Base-by-base conservation (phyloP, 2,113 vertebrate species). In the Aramus guarauna region DNA sequence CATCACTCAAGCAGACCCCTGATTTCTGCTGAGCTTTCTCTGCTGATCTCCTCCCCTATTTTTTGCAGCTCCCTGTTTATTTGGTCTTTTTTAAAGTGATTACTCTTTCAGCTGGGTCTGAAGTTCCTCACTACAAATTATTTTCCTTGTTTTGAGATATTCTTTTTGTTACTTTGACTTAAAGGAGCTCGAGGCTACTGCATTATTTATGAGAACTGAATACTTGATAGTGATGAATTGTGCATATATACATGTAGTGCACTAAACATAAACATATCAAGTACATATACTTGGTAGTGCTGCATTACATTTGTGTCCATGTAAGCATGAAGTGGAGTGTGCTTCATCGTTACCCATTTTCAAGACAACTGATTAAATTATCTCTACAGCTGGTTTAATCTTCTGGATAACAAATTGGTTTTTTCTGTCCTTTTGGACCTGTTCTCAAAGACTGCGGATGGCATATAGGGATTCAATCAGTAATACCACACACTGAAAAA, bases 301-400 rank as follows among this genome's bases (percentile, higher is more conserved):
- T 84, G 72, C 39, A 56, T 43, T 94, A 47, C 47, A 43, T 86
- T 88, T 74, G 47, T 89, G 47, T 74, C 89, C 68, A n/a, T 47
- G 34, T 52, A 50, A 72, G 71, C 58, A 56, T 47, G 59, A 80
- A 94, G 69, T 50, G 26, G 50, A 63, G 14, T 72, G 45, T 93
- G 36, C 32, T 91, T 96, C 83, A 78, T 92, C 75, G 69, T 58
- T 75, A 85, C 62, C 41, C 20, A 21, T 92, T 94, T 91, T 92
- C 55, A 68, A 66, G 75, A 82, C 75, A 94, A 59, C 69, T 71
- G 77, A 82, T 94, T 89, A 41, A 89, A 90, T 93, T 95, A 72
- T 79, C 20, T 82, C 39, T 76, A n/a, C 30, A 79, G 67, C 75
- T 64, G 62, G 50, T 82, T 95, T 85, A 78, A 93, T 88, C 62